Percentiles rank a stretch among this genome's conserved stretches.
phyloP scores from a whole-genome alignment of 2,888 invertebrate genomes.

The Branchipolynoe longqiensis region DNA sequence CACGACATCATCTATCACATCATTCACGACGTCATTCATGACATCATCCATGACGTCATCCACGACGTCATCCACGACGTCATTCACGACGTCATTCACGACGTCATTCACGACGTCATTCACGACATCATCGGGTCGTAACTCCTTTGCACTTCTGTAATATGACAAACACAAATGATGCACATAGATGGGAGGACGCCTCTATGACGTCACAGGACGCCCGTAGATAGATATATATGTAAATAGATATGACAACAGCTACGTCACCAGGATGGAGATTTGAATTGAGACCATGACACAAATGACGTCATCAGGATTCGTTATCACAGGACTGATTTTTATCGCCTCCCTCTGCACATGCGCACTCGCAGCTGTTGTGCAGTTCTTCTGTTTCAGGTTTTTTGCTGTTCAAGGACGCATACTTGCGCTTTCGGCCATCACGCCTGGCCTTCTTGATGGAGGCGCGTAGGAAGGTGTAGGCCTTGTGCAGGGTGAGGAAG shows the following conservation, averaged over 20 bases:
- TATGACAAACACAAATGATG: no score
- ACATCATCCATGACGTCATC: no score
- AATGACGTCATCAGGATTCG: conserved; percentile 55
- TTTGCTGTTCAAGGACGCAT: conserved; percentile 35
- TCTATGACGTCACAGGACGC: no score
- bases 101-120: no score
- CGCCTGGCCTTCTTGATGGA: conserved; percentile 28
- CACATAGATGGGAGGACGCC: no score
- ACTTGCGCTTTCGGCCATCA: background rate
- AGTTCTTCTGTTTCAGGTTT: background rate
- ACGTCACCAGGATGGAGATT: conserved; percentile 18
- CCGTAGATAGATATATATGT: no score
- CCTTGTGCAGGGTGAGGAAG: conserved; percentile 68
- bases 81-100: no score
- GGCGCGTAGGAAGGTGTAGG: conserved; percentile 54
- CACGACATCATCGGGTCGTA: no score
- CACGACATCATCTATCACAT: no score
- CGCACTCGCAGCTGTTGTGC: conserved; percentile 40
- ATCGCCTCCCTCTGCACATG: conserved; percentile 46
- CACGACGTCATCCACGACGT: no score
- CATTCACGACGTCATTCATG: no score
- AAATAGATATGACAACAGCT: background rate
- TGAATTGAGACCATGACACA: conserved; percentile 11
- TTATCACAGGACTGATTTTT: conserved; percentile 53
- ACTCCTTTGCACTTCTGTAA: no score